Percentiles rank a stretch among this genome's conserved stretches.
These are phyloP conservation scores for Phaonia tiefii DNA, from an alignment of 2,888 invertebrate genomes.

Conservation along the genomic window DNA sequence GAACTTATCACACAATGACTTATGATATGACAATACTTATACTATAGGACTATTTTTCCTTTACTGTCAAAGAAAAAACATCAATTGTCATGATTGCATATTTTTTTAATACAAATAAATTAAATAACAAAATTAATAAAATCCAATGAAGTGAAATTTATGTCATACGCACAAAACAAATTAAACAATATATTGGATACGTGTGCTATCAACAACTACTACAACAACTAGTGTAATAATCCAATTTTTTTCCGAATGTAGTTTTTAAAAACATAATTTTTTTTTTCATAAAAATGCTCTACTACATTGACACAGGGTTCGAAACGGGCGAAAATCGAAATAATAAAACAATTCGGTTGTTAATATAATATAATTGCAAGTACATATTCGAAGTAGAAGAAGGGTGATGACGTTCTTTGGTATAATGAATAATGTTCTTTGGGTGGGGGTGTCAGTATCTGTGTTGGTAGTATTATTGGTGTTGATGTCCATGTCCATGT, in stretches of 20 bases:
- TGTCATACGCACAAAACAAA: slow-evolving; percentile 66
- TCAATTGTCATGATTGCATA: slow-evolving; percentile 23
- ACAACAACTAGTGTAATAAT: slow-evolving; percentile 54
- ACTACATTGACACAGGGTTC: not conserved
- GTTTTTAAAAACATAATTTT: slow-evolving; percentile 55
- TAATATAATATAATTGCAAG: slow-evolving; percentile 57
- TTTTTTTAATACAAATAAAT: slow-evolving; percentile 53
- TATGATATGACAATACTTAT: too few relatives aligned
- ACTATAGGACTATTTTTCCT: too few relatives aligned
- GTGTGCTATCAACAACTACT: slow-evolving; percentile 34
- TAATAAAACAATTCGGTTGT: slow-evolving; percentile 45
- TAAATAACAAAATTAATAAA: slow-evolving; percentile 47
- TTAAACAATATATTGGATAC: slow-evolving; percentile 54
- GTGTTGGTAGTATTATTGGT: slow-evolving; percentile 47
- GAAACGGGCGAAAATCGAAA: slow-evolving; percentile 4
- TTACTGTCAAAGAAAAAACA: too few relatives aligned
- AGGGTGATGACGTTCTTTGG: not conserved
- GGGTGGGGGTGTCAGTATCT: slow-evolving; percentile 18
- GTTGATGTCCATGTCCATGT: slow-evolving; percentile 16
- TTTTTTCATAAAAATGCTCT: not conserved
- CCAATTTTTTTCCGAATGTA: slow-evolving; percentile 15
- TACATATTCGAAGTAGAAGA: not conserved
- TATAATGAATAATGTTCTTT: too few relatives aligned
- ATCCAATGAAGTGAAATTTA: slow-evolving; percentile 65
- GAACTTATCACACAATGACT: too few relatives aligned